Evolutionary conservation across 64 coral and sea anemone genomes (phyloP), one percentile per base, ranked within the genome.

Genomic region (Hydrozoanthus tunicans): DNA sequence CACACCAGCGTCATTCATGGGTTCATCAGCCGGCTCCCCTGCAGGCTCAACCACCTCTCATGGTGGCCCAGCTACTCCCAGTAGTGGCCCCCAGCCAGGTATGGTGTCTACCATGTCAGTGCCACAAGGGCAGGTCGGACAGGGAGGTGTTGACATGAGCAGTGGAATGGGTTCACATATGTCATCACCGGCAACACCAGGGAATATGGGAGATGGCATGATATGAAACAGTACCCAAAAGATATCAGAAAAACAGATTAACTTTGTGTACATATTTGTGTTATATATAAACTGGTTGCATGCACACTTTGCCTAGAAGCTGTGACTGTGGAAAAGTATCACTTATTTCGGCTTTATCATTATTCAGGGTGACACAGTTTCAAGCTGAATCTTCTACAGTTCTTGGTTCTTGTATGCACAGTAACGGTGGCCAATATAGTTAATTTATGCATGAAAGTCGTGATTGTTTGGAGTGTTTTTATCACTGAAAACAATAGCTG

Each of bases 161-260:
- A 51, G 84, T 88, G 84, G 84, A 58, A 73, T 88, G 56, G 84
- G 84, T 73, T 88, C 84, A 43, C 84, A 88, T 23, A 88, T 88
- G 84, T 88, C 84, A 56, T 88, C 84, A 6, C 84, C 84, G 59
- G 56, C 84, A 32, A 88, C 84, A 61, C 84, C 84, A n/a, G 84
- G 84, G 74, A 88, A 88, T 56, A 88, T 88, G 69, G 84, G 84
- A 9, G 84, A 88, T 12, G 9, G 9, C 12, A 85, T 85, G 82
- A 70, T 85, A 64, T 85, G 51, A 70, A 1, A 8, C 11, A 12
- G 43, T 11, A 70, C 5, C 57, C 6, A 12, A 6, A 24, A 14
- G 13, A 3, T 17, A n/a, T 5, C 12, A n/a, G 6, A 17, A 3
- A 69, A 14, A 20, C 6, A 5, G 23, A 4, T 69, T 69, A 5